Base-by-base conservation (phyloP, 2,797 vertebrate genomes). In the Eospalax fontanierii region DNA sequence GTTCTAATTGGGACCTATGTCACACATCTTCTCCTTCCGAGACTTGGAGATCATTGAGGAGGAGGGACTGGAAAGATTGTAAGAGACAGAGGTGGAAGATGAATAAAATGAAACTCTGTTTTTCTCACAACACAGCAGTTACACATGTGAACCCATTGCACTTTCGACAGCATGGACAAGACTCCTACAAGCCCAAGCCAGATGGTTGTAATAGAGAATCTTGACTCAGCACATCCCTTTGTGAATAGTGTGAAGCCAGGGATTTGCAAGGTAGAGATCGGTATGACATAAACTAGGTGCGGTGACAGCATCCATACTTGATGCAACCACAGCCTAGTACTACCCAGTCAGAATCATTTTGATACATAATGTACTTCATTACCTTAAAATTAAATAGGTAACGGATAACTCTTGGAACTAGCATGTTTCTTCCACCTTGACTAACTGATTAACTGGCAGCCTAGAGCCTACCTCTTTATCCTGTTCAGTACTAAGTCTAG, bases 301-400 rank as follows among this genome's bases (percentile, higher is more conserved):
- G 38, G 50, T 33, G 61, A 28, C 24, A 70, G 46, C 74, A 40
- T n/a, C n/a, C n/a, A n/a, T n/a, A n/a, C 89, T 71, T 71, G 40
- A 43, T 4, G 24, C 3, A 91, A 43, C 10, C 30, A 19, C 38
- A 4, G 1, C 2, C 57, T 61, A 70, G 9, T 84, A 18, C 28
- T 43, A 79, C 43, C 54, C 84, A 81, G 33, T 79, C 35, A 86
- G 61, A 75, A 83, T 75, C 71, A 43, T 54, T 35, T 93, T 33
- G 73, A 10, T 65, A 71, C 90, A 54, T 43, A 71, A 26, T 54
- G 46, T 59, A 79, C 10, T 38, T 73, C 43, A 19, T 43, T 40
- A 82, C 11, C n/a, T 92, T 75, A 79, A 89, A 57, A 88, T 74
- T 81, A 90, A 87, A 90, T 35, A 68, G 75, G 4, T 65, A 73